Base-by-base conservation (phyloP, 64 coral and sea anemone species). In the Actinia tenebrosa region DNA sequence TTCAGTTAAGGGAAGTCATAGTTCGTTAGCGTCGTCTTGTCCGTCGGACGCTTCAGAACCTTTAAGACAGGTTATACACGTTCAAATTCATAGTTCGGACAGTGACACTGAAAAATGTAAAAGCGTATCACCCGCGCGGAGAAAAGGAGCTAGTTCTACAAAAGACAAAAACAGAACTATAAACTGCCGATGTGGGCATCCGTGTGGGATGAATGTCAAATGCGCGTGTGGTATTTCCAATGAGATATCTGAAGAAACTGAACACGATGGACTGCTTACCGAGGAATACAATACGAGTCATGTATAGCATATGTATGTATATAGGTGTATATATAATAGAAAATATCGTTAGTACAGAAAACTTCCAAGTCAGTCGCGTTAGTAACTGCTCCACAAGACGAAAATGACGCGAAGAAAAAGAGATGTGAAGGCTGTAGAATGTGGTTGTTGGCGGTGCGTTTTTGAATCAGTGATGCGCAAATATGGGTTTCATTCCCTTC, bases 71-170 rank as follows among this genome's bases (percentile, higher is more conserved):
- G 91, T 89, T 20, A 87, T 92, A 27, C 87, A 92, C 71, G 91
- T 83, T 16, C 91, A 97, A 46, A 87, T 93, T 18, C 94, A 97
- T 69, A 84, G 80, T 59, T 97, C 94, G 20, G 94, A 97, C 44
- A 97, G 94, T 88, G 94, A 97, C 77, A 93, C 91, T 0, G 94
- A 95, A 37, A 92, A 88, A 83, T 53, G 58, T 47, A 89, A 80
- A 89, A 75, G 87, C 22, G 56, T 54, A 22, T 87, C 84, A 17
- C 62, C 91, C 18, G 66, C 5, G 53, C 22, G 58, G 10, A 85
- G 83, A 69, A 92, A 83, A 83, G 43, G 30, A 43, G 53, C 80
- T 58, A 58, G 46, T 83, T 11, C 54, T 83, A 20, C 54, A 10
- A 83, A 27, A 83, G 44, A 52, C 14, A 83, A n/a, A 50, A 58